Base-by-base conservation (phyloP, 2,888 invertebrate genomes). In the Suillia variegata region DNA sequence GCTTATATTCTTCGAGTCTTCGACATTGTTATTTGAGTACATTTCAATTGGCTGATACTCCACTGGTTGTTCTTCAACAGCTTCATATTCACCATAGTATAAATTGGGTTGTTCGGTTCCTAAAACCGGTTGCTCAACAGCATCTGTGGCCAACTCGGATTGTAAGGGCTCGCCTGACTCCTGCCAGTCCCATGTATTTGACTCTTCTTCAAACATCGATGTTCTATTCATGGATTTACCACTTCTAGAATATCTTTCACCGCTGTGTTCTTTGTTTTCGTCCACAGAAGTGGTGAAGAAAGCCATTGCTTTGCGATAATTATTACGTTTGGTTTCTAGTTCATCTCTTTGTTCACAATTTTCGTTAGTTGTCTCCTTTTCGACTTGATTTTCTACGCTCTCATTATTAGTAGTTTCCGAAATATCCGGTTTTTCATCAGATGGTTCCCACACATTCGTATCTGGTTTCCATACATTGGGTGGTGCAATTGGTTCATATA, bases 241-340 rank as follows among this genome's bases (percentile, higher is more conserved):
- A 17, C 26, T 21, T 12, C 47, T 62, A 54, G 67, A 65, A 18
- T 59, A 17, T 8, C 58, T 58, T 15, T 63, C 62, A 2, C 15
- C 2, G 13, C 53, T 66, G 22, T 66, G 62, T 8, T 73, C 67
- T 38, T 78, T 77, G 15, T 75, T 74, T 2, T 77, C 78, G 61
- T 74, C 80, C 2, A 80, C 65, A 3, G 79, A 78, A 2, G 74
- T 78, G 31, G 67, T 77, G 52, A 80, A 80, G 65, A 80, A 80
- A 0, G 80, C 80, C 80, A 80, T 79, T 2, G 80, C 80, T 47
- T 79, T 79, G 17, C 76, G 76, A 62, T 80, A 80, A 54, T 80
- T 80, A 10, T 68, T 77, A 1, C 80, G 73, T 6, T 78, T 77
- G 22, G 71, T 66, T 47, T 80, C 79, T 2, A 73, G 70, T 38